Evolutionary conservation across 2,113 vertebrate species (phyloP).

Genomic region (Tringa solitaria): DNA sequence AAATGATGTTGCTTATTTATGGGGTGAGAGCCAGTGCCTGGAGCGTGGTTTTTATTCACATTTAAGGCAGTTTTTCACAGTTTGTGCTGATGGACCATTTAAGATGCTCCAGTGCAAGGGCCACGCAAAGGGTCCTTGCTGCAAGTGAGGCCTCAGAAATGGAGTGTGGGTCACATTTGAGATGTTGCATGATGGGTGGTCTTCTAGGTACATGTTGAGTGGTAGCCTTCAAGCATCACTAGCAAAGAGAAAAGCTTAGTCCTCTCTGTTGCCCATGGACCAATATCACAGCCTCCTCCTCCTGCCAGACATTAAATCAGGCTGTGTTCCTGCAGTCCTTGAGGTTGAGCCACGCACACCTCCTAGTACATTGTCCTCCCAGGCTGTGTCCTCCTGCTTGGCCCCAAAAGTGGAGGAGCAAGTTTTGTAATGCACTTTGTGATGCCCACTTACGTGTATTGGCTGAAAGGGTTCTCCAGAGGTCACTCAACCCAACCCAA

Average conservation of each 20-base stretch:
- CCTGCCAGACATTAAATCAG: neutral
- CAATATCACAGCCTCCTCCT: neutral
- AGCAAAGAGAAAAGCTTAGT: neutral
- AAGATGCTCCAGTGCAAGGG: neutral
- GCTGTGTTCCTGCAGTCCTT: neutral
- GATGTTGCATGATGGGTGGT: fast-evolving
- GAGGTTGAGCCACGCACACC: neutral
- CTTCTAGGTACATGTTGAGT: neutral
- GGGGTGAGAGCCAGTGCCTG: neutral
- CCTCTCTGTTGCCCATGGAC: fast-evolving
- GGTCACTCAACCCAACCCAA: neutral
- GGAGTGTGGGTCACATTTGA: neutral
- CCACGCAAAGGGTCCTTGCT: fast-evolving
- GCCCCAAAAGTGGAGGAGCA: neutral
- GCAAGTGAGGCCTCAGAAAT: neutral
- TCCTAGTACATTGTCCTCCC: neutral
- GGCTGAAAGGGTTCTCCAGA: neutral
- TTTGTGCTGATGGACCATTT: neutral
- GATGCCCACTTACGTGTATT: neutral
- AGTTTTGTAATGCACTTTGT: neutral
- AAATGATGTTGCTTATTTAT: neutral
- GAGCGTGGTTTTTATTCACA: fast-evolving
- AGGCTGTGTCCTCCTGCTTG: neutral
- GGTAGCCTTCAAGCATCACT: neutral
- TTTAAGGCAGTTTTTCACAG: neutral